Conservation (phyloP, 2,797 vertebrate genomes). For the Propithecus perrieri region DNA sequence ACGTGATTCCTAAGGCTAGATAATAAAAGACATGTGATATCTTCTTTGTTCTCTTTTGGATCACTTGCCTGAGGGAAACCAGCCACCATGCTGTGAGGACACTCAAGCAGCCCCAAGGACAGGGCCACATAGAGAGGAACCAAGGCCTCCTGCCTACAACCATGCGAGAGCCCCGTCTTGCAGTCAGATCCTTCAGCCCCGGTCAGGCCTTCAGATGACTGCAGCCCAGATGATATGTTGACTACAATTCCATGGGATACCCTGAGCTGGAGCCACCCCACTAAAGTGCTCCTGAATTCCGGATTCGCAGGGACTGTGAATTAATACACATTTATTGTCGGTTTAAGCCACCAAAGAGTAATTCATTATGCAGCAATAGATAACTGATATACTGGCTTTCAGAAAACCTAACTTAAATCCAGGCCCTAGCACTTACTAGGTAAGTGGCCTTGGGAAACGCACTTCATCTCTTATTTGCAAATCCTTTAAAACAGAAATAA, state of each 20-base stretch:
- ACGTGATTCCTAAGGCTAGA: neutral
- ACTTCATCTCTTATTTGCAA: neutral
- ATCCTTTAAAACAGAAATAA: conserved; percentile 1
- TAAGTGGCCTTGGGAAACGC: neutral
- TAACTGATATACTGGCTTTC: neutral
- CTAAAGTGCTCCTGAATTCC: neutral
- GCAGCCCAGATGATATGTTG: neutral
- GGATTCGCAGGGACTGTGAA: neutral
- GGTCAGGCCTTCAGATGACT: neutral
- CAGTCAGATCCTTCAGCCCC: neutral
- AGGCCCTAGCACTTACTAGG: neutral
- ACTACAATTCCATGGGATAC: neutral
- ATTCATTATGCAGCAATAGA: neutral
- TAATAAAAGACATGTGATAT: neutral
- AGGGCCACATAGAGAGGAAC: fast-evolving
- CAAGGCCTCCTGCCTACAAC: neutral
- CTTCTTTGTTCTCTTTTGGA: neutral
- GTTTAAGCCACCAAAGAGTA: neutral
- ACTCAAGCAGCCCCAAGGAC: too few relatives aligned
- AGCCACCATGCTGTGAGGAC: too few relatives aligned
- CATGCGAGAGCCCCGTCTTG: fast-evolving
- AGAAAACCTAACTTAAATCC: neutral
- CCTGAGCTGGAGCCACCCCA: neutral
- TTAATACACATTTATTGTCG: neutral
- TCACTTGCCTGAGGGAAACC: neutral